Conservation (phyloP, 1,140 invertebrate genomes). For the Drosophila repletoides region DNA sequence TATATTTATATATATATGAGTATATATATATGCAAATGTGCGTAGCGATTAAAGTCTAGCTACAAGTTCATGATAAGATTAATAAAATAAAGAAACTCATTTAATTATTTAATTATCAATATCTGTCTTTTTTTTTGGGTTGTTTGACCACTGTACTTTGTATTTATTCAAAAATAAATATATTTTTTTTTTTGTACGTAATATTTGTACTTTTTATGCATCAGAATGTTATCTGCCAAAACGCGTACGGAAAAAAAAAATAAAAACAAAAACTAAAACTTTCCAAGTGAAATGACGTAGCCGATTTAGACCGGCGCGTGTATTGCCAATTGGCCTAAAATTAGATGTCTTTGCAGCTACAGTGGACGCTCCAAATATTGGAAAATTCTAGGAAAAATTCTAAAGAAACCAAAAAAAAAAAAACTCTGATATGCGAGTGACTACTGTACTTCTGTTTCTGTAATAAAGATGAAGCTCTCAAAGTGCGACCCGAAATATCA, state of each 20-base stretch:
- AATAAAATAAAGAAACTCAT: conserved; percentile 1
- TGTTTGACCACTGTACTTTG: no score
- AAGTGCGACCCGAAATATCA: conserved; percentile 2
- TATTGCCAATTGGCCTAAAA: conserved; percentile 22
- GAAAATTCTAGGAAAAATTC: no score
- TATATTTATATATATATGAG: no score
- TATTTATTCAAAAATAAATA: not conserved
- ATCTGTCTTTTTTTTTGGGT: no score
- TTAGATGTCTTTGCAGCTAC: conserved; percentile 16
- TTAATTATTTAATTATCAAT: not conserved
- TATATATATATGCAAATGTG: no score
- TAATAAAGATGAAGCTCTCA: conserved; percentile 11
- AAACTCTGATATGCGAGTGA: no score
- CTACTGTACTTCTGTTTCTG: not conserved
- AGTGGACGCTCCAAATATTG: no score
- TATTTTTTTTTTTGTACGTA: no score
- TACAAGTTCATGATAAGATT: not conserved
- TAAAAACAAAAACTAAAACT: conserved; percentile 4
- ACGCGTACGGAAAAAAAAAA: conserved; percentile 2
- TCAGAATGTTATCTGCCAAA: conserved; percentile 9
- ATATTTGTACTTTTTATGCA: not conserved
- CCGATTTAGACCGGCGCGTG: conserved; percentile 18
- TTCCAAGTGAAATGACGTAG: conserved; percentile 24
- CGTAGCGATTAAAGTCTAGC: not conserved
- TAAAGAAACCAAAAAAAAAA: no score